Evolutionary conservation across 2,797 vertebrate genomes (phyloP).

Genomic region (Eupleurogrammus muticus): DNA sequence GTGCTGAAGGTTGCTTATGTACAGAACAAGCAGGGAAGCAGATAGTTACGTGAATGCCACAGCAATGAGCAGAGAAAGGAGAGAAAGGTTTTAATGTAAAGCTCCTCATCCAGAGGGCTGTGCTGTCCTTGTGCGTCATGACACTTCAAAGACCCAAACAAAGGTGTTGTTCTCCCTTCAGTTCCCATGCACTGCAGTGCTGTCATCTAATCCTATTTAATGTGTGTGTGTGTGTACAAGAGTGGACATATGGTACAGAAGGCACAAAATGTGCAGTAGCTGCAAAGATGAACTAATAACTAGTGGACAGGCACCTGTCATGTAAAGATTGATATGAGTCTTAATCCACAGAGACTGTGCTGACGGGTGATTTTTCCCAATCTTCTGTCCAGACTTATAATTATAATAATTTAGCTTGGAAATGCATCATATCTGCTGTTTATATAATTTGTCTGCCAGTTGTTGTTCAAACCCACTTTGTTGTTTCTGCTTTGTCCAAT

Average conservation of each 20-base stretch:
- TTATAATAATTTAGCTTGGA: not conserved
- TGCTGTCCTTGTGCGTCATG: constrained; percentile 12
- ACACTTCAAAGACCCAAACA: constrained; percentile 38
- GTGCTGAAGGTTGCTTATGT: constrained; percentile 14
- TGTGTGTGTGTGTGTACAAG: not conserved
- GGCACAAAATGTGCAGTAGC: constrained; percentile 12
- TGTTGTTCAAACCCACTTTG: not conserved
- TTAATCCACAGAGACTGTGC: constrained; percentile 4
- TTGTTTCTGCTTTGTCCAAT: not conserved
- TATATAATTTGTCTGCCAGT: no score
- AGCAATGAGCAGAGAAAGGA: constrained; percentile 14
- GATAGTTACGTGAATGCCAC: constrained; percentile 11
- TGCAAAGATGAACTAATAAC: constrained; percentile 1
- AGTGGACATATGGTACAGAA: not conserved
- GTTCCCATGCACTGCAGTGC: constrained; percentile 5
- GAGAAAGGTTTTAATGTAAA: constrained; percentile 33
- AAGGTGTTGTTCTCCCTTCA: constrained; percentile 29
- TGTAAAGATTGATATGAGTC: not conserved
- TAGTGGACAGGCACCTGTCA: constrained; percentile 2
- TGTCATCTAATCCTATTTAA: constrained; percentile 6
- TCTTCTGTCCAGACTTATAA: not conserved
- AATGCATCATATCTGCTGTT: not conserved
- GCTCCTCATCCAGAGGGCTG: constrained; percentile 14
- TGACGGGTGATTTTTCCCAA: not conserved
- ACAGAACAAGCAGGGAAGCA: constrained; percentile 1